Evolutionary conservation across 2,113 vertebrate genomes (phyloP).

Genomic region (Apodemus speciosus): DNA sequence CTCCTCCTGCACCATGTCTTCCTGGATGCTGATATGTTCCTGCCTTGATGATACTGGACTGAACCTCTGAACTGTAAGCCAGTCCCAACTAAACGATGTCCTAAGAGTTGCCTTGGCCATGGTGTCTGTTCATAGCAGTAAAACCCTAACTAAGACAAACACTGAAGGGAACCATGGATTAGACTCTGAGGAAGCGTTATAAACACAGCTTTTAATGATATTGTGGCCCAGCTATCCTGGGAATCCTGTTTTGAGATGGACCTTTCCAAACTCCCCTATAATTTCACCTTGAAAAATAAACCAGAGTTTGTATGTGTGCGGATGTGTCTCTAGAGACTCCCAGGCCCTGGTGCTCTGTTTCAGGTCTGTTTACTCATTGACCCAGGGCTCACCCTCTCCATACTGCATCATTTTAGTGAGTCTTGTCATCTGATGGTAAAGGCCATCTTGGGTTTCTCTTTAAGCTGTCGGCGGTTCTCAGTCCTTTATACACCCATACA

Average conservation of each 20-base stretch:
- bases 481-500: slow-evolving; percentile 4
- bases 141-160: not conserved
- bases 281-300: slow-evolving; percentile 6
- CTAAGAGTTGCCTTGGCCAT: no score
- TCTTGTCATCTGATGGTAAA: not conserved
- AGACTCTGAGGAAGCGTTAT: not conserved
- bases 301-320: not conserved
- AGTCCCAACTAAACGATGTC: no score
- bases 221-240: not conserved
- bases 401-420: not conserved
- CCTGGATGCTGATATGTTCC: no score
- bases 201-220: not conserved
- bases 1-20: no score
- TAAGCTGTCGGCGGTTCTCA: not conserved
- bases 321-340: not conserved
- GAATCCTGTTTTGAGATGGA: not conserved
- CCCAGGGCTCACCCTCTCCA: not conserved
- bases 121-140: no score
- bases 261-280: not conserved
- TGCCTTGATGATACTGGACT: no score
- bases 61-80: no score
- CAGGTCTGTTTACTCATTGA: not conserved
- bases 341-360: not conserved
- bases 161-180: not conserved
- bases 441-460: not conserved